A percentile compares a stretch with the other conserved stretches of the same genome.
Evolutionary conservation across 2,888 invertebrate genomes (phyloP).

Genomic region (Pandemis heparana): DNA sequence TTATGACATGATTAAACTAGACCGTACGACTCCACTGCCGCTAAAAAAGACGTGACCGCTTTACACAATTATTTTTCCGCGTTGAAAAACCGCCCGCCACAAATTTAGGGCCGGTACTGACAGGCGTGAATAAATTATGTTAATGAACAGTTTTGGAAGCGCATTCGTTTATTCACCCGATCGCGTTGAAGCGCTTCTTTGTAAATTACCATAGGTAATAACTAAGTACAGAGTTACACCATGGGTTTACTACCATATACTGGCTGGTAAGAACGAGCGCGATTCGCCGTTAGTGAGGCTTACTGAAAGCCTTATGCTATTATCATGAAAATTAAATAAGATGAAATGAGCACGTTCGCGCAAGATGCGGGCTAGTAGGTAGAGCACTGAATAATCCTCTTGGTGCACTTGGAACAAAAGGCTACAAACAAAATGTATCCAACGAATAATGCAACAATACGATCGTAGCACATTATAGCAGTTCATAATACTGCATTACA

Average conservation of each 20-base stretch:
- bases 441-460: background rate
- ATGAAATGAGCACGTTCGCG: conserved; percentile 23
- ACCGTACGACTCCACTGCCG: conserved; percentile 65
- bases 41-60: conserved; percentile 83
- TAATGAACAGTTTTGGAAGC: conserved; percentile 81
- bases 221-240: conserved; percentile 30
- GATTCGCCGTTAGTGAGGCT: conserved; percentile 11
- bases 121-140: conserved; percentile 83
- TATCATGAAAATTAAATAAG: conserved; percentile 38
- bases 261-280: conserved; percentile 3
- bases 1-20: conserved; percentile 83
- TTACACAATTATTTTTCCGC: conserved; percentile 71
- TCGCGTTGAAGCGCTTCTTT: conserved; percentile 66
- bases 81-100: conserved; percentile 79
- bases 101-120: conserved; percentile 82
- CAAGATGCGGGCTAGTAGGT: background rate
- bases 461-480: background rate
- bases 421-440: background rate
- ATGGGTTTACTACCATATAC: conserved; percentile 18
- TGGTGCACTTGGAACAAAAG: conserved; percentile 11
- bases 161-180: conserved; percentile 78
- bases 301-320: conserved; percentile 33
- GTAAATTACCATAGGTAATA: conserved; percentile 58
- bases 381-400: conserved; percentile 2
- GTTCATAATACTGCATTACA: background rate